phyloP scores from a whole-genome alignment of 1,140 invertebrate species.

The Drosophila seguyi region DNA sequence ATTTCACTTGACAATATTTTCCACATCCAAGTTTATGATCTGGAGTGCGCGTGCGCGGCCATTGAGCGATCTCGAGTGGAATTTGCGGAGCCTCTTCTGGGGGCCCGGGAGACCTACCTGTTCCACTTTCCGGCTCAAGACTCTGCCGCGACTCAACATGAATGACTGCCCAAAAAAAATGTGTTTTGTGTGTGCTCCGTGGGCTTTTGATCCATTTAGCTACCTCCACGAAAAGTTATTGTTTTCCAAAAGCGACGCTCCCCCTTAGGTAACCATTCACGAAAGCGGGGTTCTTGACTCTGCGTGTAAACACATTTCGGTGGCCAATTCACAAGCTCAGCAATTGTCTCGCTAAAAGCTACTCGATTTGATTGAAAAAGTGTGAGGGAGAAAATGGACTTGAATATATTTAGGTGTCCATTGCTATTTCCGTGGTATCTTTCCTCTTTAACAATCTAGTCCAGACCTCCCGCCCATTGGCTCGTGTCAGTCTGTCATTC shows the following conservation, averaged over 20 bases:
- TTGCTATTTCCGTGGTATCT: neutral
- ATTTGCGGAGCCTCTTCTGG: slow-evolving; percentile 63
- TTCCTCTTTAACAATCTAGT: neutral
- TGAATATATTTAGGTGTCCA: neutral
- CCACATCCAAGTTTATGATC: slow-evolving; percentile 44
- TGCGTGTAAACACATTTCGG: slow-evolving; percentile 58
- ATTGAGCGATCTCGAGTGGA: slow-evolving; percentile 74
- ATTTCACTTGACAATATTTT: slow-evolving; percentile 84
- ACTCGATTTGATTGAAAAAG: slow-evolving; percentile 46
- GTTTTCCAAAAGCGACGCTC: slow-evolving; percentile 13
- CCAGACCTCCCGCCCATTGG: slow-evolving; percentile 32
- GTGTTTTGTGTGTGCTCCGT: slow-evolving; percentile 18
- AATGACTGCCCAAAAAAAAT: slow-evolving; percentile 48
- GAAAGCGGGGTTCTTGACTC: slow-evolving; percentile 53
- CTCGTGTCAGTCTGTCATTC: slow-evolving; percentile 49
- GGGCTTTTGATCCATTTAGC: slow-evolving; percentile 32
- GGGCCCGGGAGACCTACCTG: slow-evolving; percentile 30
- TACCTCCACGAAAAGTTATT: slow-evolving; percentile 22
- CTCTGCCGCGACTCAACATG: slow-evolving; percentile 12
- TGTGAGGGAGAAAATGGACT: neutral
- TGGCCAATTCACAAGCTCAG: slow-evolving; percentile 59
- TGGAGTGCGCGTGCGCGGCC: slow-evolving; percentile 75
- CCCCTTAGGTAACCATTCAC: slow-evolving; percentile 50
- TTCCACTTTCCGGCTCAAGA: slow-evolving; percentile 66
- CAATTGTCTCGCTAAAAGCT: slow-evolving; percentile 48